A percentile compares a stretch with the other conserved stretches of the same genome.
These are phyloP conservation scores for Drosophila ohnishii DNA, from an alignment of 1,140 invertebrate genomes.

Conservation along the genomic window DNA sequence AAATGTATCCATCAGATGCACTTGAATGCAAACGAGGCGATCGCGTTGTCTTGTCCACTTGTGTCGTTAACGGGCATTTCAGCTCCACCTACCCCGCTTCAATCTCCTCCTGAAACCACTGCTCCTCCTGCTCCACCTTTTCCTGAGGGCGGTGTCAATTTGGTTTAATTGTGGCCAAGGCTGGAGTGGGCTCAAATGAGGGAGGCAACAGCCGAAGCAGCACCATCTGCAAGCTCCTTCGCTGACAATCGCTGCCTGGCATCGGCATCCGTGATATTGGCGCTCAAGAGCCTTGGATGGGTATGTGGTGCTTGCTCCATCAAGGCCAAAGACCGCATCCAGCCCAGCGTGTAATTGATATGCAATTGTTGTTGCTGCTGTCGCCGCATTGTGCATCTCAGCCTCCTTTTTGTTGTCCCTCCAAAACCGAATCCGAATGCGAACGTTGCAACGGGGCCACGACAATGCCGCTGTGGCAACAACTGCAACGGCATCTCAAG, in stretches of 20 bases:
- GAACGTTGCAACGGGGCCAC: conserved; percentile 41
- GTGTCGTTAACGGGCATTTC: conserved; percentile 54
- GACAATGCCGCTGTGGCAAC: conserved; percentile 25
- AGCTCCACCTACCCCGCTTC: conserved; percentile 6
- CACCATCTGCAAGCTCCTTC: neutral
- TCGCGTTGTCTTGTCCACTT: conserved; percentile 50
- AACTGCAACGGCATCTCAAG: conserved; percentile 76
- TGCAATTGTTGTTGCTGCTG: conserved; percentile 48
- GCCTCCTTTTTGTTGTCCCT: conserved; percentile 25
- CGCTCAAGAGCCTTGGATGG: conserved; percentile 44
- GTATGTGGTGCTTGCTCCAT: conserved; percentile 17
- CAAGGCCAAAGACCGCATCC: conserved; percentile 53
- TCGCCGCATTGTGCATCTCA: conserved; percentile 29
- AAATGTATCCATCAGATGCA: conserved; percentile 38
- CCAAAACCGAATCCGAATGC: conserved; percentile 4
- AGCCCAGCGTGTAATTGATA: conserved; percentile 58
- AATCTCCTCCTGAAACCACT: neutral
- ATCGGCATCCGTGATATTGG: conserved; percentile 52
- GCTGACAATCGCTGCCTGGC: conserved; percentile 30
- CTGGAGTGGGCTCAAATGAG: conserved; percentile 37
- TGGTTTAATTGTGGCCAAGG: conserved; percentile 67
- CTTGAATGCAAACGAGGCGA: conserved; percentile 45
- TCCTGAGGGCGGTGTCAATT: conserved; percentile 61
- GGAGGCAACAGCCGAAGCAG: conserved; percentile 10
- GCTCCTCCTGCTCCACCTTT: conserved; percentile 3